A percentile compares a stretch with the other conserved stretches of the same genome.
Conservation (phyloP, 2,797 vertebrate genomes). For the Echiichthys vipera region DNA sequence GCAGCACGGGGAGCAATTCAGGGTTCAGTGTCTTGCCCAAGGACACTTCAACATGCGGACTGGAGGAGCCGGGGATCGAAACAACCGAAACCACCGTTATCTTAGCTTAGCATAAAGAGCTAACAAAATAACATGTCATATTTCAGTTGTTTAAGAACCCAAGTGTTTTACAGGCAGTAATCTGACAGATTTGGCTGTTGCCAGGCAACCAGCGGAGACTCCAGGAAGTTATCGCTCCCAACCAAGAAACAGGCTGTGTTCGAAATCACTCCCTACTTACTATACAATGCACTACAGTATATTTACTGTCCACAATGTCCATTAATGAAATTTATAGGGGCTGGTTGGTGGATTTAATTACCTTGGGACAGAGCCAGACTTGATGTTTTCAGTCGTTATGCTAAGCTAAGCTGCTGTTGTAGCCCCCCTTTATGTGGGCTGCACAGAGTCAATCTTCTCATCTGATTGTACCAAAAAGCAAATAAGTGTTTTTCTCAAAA, state of each 20-base stretch:
- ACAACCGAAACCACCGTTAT: too few species aligned
- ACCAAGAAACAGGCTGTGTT: neutral
- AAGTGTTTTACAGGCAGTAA: neutral
- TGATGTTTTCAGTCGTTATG: neutral
- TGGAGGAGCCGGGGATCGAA: too few species aligned
- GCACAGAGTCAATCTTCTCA: neutral
- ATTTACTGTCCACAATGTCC: neutral
- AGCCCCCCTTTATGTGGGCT: neutral
- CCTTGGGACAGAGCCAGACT: neutral
- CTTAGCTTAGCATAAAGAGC: conserved; percentile 1
- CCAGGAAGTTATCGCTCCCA: neutral
- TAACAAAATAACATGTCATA: neutral
- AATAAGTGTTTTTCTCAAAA: neutral
- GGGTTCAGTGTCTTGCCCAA: too few species aligned
- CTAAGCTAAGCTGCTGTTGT: neutral
- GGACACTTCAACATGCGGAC: too few species aligned
- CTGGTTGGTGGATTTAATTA: neutral
- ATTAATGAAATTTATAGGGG: too few species aligned
- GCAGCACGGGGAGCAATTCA: too few species aligned
- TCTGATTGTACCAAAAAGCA: neutral
- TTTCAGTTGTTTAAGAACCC: neutral
- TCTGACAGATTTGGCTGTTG: neutral
- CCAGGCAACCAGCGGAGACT: neutral
- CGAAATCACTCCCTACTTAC: neutral
- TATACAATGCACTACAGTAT: neutral